phyloP scores from a whole-genome alignment of 2,797 vertebrate genomes.

The Pantherophis alleghaniensis region DNA sequence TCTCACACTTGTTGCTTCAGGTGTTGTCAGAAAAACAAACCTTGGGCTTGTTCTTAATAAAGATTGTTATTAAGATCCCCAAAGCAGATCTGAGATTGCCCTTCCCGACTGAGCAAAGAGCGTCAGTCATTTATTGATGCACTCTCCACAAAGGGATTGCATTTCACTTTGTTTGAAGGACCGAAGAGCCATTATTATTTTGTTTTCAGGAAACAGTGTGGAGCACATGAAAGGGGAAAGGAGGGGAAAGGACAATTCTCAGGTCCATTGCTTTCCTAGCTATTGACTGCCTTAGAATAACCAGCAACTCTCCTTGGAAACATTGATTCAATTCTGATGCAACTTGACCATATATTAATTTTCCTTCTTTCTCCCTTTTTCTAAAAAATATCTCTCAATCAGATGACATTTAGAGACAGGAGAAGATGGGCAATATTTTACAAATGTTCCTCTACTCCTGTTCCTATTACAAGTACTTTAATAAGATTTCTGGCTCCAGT shows the following conservation, averaged over 20 bases:
- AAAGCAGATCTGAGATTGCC: constrained; percentile 52
- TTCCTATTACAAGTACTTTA: background rate
- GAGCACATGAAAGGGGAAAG: constrained; percentile 63
- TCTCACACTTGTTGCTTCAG: constrained; percentile 66
- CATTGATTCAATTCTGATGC: constrained; percentile 67
- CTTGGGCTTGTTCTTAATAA: constrained; percentile 60
- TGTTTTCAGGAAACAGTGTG: constrained; percentile 67
- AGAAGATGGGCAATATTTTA: background rate
- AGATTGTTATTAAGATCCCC: constrained; percentile 61
- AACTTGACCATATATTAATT: constrained; percentile 51
- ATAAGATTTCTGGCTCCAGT: background rate
- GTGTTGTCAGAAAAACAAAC: constrained; percentile 68
- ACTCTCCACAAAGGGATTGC: constrained; percentile 58
- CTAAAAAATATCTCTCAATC: constrained; percentile 48
- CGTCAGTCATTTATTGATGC: constrained; percentile 60
- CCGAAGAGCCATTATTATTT: constrained; percentile 68
- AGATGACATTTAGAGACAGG: constrained; percentile 48
- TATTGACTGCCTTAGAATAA: constrained; percentile 34
- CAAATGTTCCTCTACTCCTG: background rate
- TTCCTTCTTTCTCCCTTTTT: constrained; percentile 47
- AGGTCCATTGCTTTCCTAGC: constrained; percentile 30
- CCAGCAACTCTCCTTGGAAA: constrained; percentile 47
- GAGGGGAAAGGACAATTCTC: background rate
- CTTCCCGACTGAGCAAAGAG: constrained; percentile 40
- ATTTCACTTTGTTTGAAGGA: constrained; percentile 70